Conservation (phyloP, 2,113 vertebrate genomes). For the Scolopax mira region DNA sequence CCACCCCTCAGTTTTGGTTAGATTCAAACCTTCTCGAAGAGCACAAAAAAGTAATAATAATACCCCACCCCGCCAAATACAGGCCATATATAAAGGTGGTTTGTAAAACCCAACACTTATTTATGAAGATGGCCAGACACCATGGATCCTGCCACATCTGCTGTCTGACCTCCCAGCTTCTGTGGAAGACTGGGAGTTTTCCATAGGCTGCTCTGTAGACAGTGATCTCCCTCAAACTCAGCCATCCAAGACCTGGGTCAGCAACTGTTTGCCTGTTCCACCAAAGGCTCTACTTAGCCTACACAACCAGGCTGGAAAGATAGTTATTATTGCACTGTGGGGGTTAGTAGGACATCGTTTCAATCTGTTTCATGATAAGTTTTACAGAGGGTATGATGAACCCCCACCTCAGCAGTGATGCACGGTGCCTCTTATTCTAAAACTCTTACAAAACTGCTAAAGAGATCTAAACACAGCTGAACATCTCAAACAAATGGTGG, state of each 20-base stretch:
- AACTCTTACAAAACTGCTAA: not conserved
- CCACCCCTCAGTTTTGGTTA: not conserved
- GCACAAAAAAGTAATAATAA: not conserved
- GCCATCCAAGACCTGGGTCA: not conserved
- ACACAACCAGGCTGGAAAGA: not conserved
- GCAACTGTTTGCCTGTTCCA: not conserved
- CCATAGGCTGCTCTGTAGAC: not conserved
- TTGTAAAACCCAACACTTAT: not conserved
- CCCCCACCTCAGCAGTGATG: not conserved
- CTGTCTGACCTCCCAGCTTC: not conserved
- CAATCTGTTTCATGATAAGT: not conserved
- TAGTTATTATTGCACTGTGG: not conserved
- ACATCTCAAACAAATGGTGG: not conserved
- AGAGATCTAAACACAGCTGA: not conserved
- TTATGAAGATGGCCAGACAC: not conserved
- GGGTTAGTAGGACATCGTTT: not conserved
- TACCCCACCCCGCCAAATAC: not conserved
- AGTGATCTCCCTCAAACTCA: not conserved
- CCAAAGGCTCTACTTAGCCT: not conserved
- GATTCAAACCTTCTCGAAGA: not conserved
- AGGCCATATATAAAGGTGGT: not conserved
- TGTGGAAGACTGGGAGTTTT: not conserved
- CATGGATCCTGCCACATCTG: not conserved
- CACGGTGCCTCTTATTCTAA: not conserved
- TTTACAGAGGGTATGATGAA: not conserved